phyloP scores from a whole-genome alignment of 92 coral and sea anemone genomes.

The Zoanthus gigantus region DNA sequence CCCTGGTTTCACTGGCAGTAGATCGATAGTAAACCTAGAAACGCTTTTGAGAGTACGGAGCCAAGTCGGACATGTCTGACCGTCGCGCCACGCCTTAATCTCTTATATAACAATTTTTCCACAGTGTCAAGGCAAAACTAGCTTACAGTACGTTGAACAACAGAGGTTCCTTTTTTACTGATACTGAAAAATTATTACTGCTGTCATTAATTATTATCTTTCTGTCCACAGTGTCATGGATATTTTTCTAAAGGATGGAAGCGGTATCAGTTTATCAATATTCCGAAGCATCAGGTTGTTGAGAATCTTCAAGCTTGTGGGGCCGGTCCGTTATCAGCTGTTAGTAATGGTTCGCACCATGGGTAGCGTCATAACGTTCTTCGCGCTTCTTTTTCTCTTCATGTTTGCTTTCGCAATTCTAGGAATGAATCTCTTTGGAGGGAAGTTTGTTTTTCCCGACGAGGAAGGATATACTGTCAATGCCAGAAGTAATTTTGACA shows the following conservation, averaged over 20 bases:
- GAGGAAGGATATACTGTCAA: conserved; percentile 66
- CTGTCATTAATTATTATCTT: background rate
- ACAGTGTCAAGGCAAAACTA: no score
- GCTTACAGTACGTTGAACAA: no score
- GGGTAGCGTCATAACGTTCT: conserved; percentile 96
- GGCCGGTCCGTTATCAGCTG: conserved; percentile 96
- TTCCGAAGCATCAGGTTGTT: conserved; percentile 93
- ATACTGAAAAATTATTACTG: background rate
- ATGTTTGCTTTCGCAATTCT: conserved; percentile 98
- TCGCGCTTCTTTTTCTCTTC: conserved; percentile 90
- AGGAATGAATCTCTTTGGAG: conserved; percentile 97
- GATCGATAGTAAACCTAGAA: no score
- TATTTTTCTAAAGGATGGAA: conserved; percentile 72
- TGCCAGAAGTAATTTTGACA: conserved; percentile 88
- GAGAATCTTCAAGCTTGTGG: conserved; percentile 96
- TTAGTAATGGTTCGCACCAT: conserved; percentile 88
- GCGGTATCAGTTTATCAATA: conserved; percentile 79
- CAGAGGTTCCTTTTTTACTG: background rate
- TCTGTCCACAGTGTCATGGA: conserved; percentile 72
- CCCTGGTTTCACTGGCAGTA: no score
- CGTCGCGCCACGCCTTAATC: no score
- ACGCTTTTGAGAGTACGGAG: no score
- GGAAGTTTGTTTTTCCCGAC: conserved; percentile 74
- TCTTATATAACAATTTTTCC: no score
- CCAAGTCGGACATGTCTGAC: no score